Conservation (phyloP, 2,113 vertebrate species). For the Myotis brandtii region DNA sequence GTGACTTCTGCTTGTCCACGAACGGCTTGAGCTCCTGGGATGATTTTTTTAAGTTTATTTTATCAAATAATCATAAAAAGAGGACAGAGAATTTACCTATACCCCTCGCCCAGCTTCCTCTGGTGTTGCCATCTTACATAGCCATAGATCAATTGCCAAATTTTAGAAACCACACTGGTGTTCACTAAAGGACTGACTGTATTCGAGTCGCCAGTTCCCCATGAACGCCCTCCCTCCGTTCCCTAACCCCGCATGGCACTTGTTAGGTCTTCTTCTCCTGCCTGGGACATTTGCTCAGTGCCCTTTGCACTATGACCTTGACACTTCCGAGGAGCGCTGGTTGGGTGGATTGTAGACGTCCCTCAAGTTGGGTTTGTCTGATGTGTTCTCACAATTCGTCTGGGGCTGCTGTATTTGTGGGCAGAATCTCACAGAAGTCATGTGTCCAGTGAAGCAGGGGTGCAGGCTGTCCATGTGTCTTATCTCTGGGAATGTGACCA, state of each 20-base stretch:
- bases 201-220: fast-evolving
- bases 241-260: not conserved
- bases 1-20: not conserved
- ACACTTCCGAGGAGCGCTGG: not conserved
- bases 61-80: not conserved
- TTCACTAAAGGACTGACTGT: not conserved
- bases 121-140: fast-evolving
- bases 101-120: not conserved
- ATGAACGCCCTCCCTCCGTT: fast-evolving
- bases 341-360: fast-evolving
- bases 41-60: not conserved
- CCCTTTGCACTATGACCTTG: not conserved
- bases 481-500: not conserved
- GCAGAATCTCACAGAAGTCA: not conserved
- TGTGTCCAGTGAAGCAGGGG: not conserved
- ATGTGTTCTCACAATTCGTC: too few species aligned
- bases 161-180: fast-evolving
- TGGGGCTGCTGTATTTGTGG: not conserved
- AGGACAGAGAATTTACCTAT: fast-evolving
- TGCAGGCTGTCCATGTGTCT: too few species aligned
- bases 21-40: not conserved
- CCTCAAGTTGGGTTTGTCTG: not conserved
- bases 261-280: fast-evolving
- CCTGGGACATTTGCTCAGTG: not conserved
- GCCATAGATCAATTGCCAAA: too few species aligned